Base-by-base conservation (phyloP, 1,140 invertebrate genomes). In the Conopomorpha cramerella region DNA sequence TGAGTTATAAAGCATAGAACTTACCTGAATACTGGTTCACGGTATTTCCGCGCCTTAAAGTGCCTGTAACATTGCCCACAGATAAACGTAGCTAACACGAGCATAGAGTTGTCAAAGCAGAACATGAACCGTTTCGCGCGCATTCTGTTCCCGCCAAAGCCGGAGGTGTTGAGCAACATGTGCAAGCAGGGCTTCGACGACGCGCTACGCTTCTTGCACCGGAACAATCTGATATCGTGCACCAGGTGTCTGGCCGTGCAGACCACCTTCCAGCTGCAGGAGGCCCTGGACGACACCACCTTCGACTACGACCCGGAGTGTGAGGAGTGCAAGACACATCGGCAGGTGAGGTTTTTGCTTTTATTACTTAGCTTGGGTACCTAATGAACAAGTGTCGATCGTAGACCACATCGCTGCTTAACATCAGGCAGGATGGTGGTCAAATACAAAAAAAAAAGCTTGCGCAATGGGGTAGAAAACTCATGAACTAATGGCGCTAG, bases 111-210 rank as follows among this genome's bases (percentile, higher is more conserved):
- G 10, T 93, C 91, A 0, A 86, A 88, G 37, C 88, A 93, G 62
- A 99, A 99, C 66, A 87, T 98, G 40, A 95, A 95, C 57, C 83
- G 96, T 34, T 88, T 98, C 55, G 86, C 88, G 0, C 83, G 92
- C 41, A 95, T 96, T 52, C 78, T 99, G 3, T 98, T 98, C 67
- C 96, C 97, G 14, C 95, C 96, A 1, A 90, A 90, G 53, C 91
- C 94, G 2, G 95, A 98, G 78, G 87, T 92, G 39, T 72, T 94
- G 12, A 94, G 92, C 39, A 92, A 93, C 51, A 96, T 99, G 86
- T 98, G 96, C 65, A 92, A 96, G 54, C 95, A 98, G 79, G 96
- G 95, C 12, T 99, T 98, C 65, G 94, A 98, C 51, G 96, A 99
- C 74, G 93, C 95, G 0, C 79, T 98, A 0, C 83, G 89, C 36